Evolutionary conservation across 1,140 invertebrate genomes (phyloP).

Genomic region (Trichoplusia ni): DNA sequence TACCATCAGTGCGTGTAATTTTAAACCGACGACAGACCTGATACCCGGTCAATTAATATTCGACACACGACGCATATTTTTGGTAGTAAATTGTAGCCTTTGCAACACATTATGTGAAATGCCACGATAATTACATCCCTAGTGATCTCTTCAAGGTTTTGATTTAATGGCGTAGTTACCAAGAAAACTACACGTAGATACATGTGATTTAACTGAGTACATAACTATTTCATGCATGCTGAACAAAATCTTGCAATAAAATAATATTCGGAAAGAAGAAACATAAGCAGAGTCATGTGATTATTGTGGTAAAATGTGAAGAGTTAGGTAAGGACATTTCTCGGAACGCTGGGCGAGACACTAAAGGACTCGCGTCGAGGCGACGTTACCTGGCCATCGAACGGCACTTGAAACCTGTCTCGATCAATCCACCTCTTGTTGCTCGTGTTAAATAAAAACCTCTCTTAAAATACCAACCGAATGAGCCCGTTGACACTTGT

Average conservation of each 20-base stretch:
- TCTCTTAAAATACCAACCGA: constrained; percentile 77
- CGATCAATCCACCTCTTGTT: constrained; percentile 80
- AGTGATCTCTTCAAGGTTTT: constrained; percentile 2
- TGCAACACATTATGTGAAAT: constrained; percentile 35
- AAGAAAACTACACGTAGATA: too few relatives aligned
- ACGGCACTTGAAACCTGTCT: constrained; percentile 78
- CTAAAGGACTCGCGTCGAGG: constrained; percentile 60
- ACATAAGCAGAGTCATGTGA: constrained; percentile 43
- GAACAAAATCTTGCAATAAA: neutral
- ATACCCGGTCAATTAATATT: constrained; percentile 55
- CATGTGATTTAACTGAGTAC: too few relatives aligned
- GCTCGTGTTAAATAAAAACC: constrained; percentile 79
- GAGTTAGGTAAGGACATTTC: constrained; percentile 70
- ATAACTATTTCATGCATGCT: too few relatives aligned
- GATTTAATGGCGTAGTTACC: too few relatives aligned
- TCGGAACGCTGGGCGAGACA: constrained; percentile 65
- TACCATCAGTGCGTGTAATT: constrained; percentile 61
- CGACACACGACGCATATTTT: constrained; percentile 36
- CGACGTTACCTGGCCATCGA: constrained; percentile 65
- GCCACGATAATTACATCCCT: constrained; percentile 20
- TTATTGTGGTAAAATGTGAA: constrained; percentile 59
- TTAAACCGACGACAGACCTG: constrained; percentile 40
- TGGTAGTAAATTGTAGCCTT: constrained; percentile 38
- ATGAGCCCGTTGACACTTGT: constrained; percentile 76
- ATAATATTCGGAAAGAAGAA: constrained; percentile 32